Evolutionary conservation across 2,113 vertebrate genomes (phyloP), one percentile per base, ranked within the genome.

Genomic region (Pyxicephalus adspersus): DNA sequence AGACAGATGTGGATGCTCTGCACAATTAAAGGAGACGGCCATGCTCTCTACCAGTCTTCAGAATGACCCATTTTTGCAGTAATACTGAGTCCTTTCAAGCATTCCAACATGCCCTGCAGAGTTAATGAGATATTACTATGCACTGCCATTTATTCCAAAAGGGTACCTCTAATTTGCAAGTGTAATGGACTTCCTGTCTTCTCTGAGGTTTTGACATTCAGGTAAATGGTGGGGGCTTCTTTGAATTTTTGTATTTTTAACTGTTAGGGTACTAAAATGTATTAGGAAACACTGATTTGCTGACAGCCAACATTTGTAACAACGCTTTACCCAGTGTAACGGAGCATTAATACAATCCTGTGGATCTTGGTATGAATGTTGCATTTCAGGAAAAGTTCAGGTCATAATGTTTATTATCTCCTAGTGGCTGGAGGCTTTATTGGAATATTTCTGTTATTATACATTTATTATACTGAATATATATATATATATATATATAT

Each of bases 51-150:
- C 18, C 64, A n/a, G 13, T 28, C 34, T 34, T 22, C 6, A 51
- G 31, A 25, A n/a, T n/a, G 4, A 15, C 34, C 38, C 20, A n/a
- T 70, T 25, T 70, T 19, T 38, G 2, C 16, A 51, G n/a, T n/a
- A 70, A 17, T 9, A 2, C 38, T 5, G 18, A 25, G 66, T 70
- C 66, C 66, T 70, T 70, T 70, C 51, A 50, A 70, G 11, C 11
- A 11, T 5, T 45, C 17, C 64, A 31, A 20, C 66, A 17, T 25
- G 15, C 38, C 3, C 64, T 45, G 31, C 64, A n/a, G 64, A 18
- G 64, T 29, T 67, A 45, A 67, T 16, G 64, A 67, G 17, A 28
- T 11, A 67, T 67, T 67, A n/a, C 22, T 51, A 51, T 70, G 51
- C 22, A 51, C 38, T 25, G n/a, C n/a, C n/a, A 11, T 50, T 70